These are phyloP conservation scores for Lysandra bellargus DNA, from an alignment of 2,888 invertebrate genomes.

Conservation along the genomic window DNA sequence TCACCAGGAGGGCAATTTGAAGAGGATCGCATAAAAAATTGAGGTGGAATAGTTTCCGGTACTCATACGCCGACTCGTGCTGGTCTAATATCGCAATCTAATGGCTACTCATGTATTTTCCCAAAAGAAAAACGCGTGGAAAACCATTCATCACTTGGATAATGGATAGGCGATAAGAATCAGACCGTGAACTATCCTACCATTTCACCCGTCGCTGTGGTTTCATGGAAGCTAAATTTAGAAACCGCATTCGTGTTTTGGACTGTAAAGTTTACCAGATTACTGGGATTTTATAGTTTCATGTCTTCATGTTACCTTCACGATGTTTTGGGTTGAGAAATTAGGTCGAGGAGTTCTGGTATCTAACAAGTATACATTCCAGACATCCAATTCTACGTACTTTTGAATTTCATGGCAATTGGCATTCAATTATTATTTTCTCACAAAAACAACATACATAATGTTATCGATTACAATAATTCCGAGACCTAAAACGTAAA, in stretches of 20 bases:
- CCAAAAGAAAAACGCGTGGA: neutral
- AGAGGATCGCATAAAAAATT: too few relatives aligned
- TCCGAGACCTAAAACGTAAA: neutral
- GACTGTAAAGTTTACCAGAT: neutral
- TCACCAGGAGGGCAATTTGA: too few relatives aligned
- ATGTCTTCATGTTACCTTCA: neutral
- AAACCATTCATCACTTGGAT: slow-evolving; percentile 4
- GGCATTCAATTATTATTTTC: too few relatives aligned
- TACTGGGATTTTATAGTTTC: neutral
- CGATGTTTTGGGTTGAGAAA: neutral
- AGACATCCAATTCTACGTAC: neutral
- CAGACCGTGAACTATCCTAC: neutral
- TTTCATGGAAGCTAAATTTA: slow-evolving; percentile 4
- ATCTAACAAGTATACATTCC: neutral
- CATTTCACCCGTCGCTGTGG: neutral
- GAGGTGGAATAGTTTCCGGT: too few relatives aligned
- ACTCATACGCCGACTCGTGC: too few relatives aligned
- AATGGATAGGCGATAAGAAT: slow-evolving; percentile 8
- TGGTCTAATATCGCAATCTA: neutral
- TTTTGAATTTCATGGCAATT: neutral
- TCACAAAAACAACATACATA: neutral
- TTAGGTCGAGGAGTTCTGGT: neutral
- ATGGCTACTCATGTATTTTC: neutral
- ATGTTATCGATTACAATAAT: neutral
- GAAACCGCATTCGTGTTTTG: slow-evolving; percentile 19